Evolutionary conservation across 2,888 invertebrate species (phyloP).

Genomic region (Rhaphigaster nebulosa): DNA sequence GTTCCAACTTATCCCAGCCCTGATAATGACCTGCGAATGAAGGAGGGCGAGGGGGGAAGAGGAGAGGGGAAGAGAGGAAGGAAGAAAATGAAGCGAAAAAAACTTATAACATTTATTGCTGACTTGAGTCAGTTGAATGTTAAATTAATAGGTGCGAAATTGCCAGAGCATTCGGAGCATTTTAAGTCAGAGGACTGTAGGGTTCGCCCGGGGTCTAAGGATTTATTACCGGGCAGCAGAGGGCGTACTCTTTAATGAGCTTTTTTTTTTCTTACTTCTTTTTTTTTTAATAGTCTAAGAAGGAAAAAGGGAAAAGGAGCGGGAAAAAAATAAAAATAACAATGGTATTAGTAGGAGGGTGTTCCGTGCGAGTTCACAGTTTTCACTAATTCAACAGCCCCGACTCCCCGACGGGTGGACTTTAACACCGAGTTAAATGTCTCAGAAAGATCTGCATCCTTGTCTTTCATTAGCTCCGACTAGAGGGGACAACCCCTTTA

Average conservation of each 20-base stretch:
- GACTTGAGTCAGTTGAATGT: constrained; percentile 41
- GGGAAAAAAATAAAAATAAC: constrained; percentile 35
- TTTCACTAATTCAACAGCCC: constrained; percentile 1
- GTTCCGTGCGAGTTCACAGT: constrained; percentile 47
- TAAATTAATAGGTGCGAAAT: constrained; percentile 55
- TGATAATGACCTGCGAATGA: background rate
- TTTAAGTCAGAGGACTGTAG: constrained; percentile 8
- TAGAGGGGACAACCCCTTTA: constrained; percentile 47
- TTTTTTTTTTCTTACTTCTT: constrained; percentile 51
- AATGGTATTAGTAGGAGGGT: background rate
- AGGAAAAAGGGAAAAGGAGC: constrained; percentile 41
- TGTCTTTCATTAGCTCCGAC: constrained; percentile 50
- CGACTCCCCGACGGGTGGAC: background rate
- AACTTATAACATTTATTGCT: constrained; percentile 40
- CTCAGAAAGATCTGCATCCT: constrained; percentile 63
- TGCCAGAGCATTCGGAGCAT: constrained; percentile 26
- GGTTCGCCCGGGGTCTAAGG: background rate
- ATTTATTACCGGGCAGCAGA: constrained; percentile 39
- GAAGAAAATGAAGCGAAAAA: constrained; percentile 26
- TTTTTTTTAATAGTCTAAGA: constrained; percentile 16
- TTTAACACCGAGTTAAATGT: constrained; percentile 64
- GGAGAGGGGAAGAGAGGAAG: background rate
- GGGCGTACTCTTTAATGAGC: constrained; percentile 53
- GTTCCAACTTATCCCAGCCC: background rate
- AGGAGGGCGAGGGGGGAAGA: background rate